Evolutionary conservation across 2,797 vertebrate genomes (phyloP).

Genomic region (Anniella stebbinsi): DNA sequence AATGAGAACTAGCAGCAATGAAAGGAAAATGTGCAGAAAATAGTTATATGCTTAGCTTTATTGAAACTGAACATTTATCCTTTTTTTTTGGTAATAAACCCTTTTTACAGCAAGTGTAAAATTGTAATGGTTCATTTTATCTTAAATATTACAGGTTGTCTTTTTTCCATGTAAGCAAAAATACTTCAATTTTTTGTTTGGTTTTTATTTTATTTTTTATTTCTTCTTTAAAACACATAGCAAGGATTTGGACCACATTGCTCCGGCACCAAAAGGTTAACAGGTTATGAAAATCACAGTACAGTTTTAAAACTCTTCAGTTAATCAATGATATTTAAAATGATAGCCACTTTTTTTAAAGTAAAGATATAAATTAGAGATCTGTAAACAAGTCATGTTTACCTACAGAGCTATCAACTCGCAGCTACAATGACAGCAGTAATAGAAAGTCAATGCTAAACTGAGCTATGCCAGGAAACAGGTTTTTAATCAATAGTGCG

Average conservation of each 20-base stretch:
- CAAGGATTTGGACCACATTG: slow-evolving; percentile 82
- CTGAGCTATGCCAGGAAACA: slow-evolving; percentile 80
- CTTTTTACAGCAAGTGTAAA: slow-evolving; percentile 84
- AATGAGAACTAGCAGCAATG: slow-evolving; percentile 35
- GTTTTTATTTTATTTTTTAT: slow-evolving; percentile 70
- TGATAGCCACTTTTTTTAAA: slow-evolving; percentile 76
- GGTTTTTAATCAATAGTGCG: slow-evolving; percentile 76
- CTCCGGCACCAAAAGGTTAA: slow-evolving; percentile 82
- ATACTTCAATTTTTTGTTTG: slow-evolving; percentile 68
- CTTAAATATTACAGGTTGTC: slow-evolving; percentile 79
- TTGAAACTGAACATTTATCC: slow-evolving; percentile 87
- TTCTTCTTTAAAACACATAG: slow-evolving; percentile 84
- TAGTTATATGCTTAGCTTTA: slow-evolving; percentile 90
- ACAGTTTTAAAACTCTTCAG: slow-evolving; percentile 82
- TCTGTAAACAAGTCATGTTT: slow-evolving; percentile 80
- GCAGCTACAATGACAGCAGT: slow-evolving; percentile 80
- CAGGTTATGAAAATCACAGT: slow-evolving; percentile 85
- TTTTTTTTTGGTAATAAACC: slow-evolving; percentile 76
- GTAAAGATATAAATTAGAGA: slow-evolving; percentile 82
- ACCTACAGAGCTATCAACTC: slow-evolving; percentile 77
- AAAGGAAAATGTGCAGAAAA: slow-evolving; percentile 58
- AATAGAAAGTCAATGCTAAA: slow-evolving; percentile 77
- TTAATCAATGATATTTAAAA: slow-evolving; percentile 82
- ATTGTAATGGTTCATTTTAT: slow-evolving; percentile 74
- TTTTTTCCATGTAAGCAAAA: slow-evolving; percentile 82